These are phyloP conservation scores for Osmerus eperlanus DNA, from an alignment of 2,113 vertebrate species.

Conservation along the genomic window DNA sequence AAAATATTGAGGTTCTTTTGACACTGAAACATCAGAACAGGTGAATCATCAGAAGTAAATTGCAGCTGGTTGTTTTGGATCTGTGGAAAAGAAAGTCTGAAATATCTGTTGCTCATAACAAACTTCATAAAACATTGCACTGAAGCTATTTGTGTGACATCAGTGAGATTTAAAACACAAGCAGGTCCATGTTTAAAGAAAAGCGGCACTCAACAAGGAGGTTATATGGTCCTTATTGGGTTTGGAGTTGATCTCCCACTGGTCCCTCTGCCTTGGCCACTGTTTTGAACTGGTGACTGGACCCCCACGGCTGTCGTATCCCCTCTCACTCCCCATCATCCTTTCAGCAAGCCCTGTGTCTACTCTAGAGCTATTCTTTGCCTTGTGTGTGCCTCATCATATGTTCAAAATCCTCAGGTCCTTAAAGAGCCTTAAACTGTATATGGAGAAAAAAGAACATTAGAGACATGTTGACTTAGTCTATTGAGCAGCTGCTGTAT, in stretches of 20 bases:
- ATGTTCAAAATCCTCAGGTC: slow-evolving; percentile 80
- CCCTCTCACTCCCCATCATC: slow-evolving; percentile 51
- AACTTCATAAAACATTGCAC: slow-evolving; percentile 11
- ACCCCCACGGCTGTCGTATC: slow-evolving; percentile 41
- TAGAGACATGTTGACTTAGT: slow-evolving; percentile 38
- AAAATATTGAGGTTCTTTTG: slow-evolving; percentile 48
- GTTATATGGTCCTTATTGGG: neutral
- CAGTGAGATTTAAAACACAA: neutral
- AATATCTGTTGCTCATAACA: slow-evolving; percentile 27
- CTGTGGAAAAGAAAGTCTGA: neutral
- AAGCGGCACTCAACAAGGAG: neutral
- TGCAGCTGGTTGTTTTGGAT: neutral
- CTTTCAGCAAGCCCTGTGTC: slow-evolving; percentile 57
- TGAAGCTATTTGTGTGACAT: slow-evolving; percentile 24
- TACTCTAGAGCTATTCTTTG: slow-evolving; percentile 67
- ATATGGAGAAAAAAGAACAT: slow-evolving; percentile 38
- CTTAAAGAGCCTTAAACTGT: slow-evolving; percentile 80
- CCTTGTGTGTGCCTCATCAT: slow-evolving; percentile 81
- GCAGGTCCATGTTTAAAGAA: neutral
- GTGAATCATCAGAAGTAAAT: no score
- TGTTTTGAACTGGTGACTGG: slow-evolving; percentile 27
- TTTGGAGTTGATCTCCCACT: slow-evolving; percentile 20
- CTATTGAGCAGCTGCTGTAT: slow-evolving; percentile 44
- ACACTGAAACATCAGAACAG: no score
- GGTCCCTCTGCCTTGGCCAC: slow-evolving; percentile 28